Evolutionary conservation across 1,140 invertebrate genomes (phyloP).

Genomic region (Drosophila jambulina): DNA sequence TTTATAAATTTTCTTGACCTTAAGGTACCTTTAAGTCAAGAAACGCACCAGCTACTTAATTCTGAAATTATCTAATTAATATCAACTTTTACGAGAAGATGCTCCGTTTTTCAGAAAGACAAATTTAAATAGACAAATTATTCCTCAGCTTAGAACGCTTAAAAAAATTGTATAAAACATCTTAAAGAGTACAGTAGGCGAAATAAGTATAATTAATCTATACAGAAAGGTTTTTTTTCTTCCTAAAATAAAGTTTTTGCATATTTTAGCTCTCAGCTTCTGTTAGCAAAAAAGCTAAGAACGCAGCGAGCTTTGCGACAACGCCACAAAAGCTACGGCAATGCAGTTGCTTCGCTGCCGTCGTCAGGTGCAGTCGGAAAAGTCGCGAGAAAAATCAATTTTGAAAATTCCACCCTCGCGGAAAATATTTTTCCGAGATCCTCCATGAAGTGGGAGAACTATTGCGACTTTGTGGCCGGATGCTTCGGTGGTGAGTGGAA

Average conservation of each 20-base stretch:
- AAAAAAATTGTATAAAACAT: not conserved
- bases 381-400: constrained; percentile 61
- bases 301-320: constrained; percentile 12
- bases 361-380: constrained; percentile 61
- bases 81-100: not conserved
- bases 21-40: not conserved
- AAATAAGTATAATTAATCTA: not conserved
- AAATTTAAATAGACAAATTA: too few species aligned
- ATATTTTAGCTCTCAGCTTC: constrained; percentile 28
- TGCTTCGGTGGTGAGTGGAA: constrained; percentile 75
- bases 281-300: constrained; percentile 22
- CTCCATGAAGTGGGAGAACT: constrained; percentile 81
- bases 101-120: too few species aligned
- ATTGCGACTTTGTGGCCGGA: constrained; percentile 79
- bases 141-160: not conserved
- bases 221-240: too few species aligned
- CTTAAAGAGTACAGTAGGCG: too few species aligned
- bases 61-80: not conserved
- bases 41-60: not conserved
- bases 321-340: constrained; percentile 22
- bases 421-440: not conserved
- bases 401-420: not conserved
- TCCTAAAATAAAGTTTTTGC: not conserved
- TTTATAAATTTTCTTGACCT: not conserved
- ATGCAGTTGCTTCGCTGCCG: constrained; percentile 51